These are phyloP conservation scores for Eira barbara DNA, from an alignment of 2,113 vertebrate species.

Conservation along the genomic window DNA sequence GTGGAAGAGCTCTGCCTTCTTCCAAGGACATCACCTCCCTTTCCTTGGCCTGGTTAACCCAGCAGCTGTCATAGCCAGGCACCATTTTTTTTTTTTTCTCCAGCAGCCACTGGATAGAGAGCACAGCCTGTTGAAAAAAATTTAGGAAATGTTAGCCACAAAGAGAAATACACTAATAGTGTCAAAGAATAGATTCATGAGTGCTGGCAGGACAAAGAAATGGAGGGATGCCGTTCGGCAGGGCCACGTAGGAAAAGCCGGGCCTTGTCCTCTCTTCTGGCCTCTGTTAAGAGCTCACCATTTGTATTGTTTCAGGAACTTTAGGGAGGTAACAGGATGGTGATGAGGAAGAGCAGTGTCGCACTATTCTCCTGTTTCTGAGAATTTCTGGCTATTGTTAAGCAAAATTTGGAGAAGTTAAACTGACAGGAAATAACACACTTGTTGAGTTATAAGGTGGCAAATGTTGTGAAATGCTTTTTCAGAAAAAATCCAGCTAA, in stretches of 20 bases:
- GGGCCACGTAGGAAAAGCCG: background rate
- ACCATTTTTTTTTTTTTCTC: background rate
- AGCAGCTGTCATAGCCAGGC: background rate
- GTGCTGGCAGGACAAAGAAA: background rate
- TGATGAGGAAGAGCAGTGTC: background rate
- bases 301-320: background rate
- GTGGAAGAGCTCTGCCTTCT: background rate
- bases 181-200: background rate
- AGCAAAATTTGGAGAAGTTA: conserved; percentile 61
- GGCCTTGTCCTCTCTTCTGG: background rate
- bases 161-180: background rate
- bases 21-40: background rate
- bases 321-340: background rate
- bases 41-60: background rate
- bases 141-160: background rate
- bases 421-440: conserved; percentile 61
- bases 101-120: background rate
- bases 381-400: conserved; percentile 27
- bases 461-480: conserved; percentile 50
- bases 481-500: conserved; percentile 45
- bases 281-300: background rate
- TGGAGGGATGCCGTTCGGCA: background rate
- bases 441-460: conserved; percentile 19
- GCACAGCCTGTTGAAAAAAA: background rate
- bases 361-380: background rate